These are phyloP conservation scores for Amblyornis subalaris DNA, from an alignment of 2,113 vertebrate species.

Conservation along the genomic window DNA sequence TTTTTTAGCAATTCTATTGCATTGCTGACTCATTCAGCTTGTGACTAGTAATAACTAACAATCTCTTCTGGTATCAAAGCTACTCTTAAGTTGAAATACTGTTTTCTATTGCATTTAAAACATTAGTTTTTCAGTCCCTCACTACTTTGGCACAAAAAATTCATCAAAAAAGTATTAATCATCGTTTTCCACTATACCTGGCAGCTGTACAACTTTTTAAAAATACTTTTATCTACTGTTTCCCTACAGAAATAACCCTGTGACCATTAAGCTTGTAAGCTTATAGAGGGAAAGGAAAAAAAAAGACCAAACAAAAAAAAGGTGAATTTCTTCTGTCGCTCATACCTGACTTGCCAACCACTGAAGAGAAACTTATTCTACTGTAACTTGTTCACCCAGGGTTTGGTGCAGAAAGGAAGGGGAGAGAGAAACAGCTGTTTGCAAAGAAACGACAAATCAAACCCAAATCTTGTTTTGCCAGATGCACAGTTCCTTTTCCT, in stretches of 20 bases:
- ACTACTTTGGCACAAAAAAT: not conserved
- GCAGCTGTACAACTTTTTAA: not conserved
- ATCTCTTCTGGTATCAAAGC: not conserved
- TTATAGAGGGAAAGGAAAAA: not conserved
- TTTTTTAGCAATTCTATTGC: not conserved
- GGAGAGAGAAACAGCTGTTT: not conserved
- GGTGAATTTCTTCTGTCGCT: not conserved
- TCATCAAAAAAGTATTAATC: not conserved
- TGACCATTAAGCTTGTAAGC: not conserved
- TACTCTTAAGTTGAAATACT: not conserved
- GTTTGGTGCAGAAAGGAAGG: not conserved
- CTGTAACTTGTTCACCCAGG: not conserved
- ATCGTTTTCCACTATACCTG: not conserved
- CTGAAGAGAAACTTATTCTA: not conserved
- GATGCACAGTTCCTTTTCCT: not conserved
- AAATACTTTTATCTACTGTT: not conserved
- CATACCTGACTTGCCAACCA: not conserved
- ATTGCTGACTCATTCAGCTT: constrained; percentile 25
- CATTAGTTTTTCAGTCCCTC: not conserved
- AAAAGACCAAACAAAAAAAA: not conserved
- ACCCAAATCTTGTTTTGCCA: not conserved
- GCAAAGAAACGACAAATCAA: not conserved
- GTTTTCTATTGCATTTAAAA: not conserved
- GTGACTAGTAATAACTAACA: constrained; percentile 1
- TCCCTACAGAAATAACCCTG: not conserved